These are phyloP conservation scores for Drosophila parabipectinata DNA, from an alignment of 1,140 invertebrate species.

Conservation along the genomic window DNA sequence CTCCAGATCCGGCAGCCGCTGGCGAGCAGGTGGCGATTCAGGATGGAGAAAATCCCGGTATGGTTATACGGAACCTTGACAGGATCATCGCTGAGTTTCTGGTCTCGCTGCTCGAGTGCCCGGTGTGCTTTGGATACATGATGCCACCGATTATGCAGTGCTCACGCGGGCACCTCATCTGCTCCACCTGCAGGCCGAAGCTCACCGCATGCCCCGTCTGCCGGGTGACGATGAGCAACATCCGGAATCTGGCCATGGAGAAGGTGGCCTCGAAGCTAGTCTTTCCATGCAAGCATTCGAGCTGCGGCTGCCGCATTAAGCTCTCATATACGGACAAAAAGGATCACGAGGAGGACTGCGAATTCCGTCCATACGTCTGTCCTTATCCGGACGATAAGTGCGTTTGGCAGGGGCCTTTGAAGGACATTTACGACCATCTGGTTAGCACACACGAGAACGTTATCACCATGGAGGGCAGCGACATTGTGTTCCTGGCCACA, in stretches of 20 bases:
- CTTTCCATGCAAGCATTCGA: conserved; percentile 99
- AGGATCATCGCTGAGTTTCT: conserved; percentile 88
- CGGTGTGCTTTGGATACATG: conserved; percentile 99
- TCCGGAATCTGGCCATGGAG: conserved; percentile 99
- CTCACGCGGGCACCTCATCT: conserved; percentile 94
- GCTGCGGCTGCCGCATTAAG: conserved; percentile 94
- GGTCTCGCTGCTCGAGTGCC: conserved; percentile 98
- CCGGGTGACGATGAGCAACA: conserved; percentile 96
- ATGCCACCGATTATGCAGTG: conserved; percentile 97
- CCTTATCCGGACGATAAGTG: conserved; percentile 99
- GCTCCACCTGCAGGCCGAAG: conserved; percentile 97
- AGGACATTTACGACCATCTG: conserved; percentile 97
- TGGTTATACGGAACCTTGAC: neutral
- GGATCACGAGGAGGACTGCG: conserved; percentile 98
- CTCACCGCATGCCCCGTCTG: conserved; percentile 98
- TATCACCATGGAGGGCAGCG: conserved; percentile 98
- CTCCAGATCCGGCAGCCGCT: neutral
- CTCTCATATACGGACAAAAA: conserved; percentile 97
- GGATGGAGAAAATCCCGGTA: neutral
- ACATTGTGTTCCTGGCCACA: conserved; percentile 99
- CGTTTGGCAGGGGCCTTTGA: conserved; percentile 98
- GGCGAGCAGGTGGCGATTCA: conserved; percentile 1
- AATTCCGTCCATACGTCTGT: conserved; percentile 98
- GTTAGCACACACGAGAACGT: conserved; percentile 99
- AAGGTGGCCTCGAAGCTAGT: conserved; percentile 98